Percentiles rank a stretch among this genome's conserved stretches.
Evolutionary conservation across 92 coral and sea anemone species (phyloP).

Genomic region (Muricea muricata): DNA sequence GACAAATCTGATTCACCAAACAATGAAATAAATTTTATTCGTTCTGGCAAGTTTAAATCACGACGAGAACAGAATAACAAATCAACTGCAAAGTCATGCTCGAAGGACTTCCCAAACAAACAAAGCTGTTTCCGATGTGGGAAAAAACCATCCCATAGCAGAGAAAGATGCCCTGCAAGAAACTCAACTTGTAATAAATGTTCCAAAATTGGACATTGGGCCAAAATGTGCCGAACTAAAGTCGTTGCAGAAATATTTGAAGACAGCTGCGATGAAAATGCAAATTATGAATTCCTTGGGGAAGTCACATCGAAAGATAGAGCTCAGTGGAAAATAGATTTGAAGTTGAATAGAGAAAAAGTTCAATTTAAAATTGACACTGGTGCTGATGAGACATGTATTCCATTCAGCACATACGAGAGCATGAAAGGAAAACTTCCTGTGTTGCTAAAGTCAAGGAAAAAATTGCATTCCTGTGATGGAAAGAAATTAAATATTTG

Average conservation of each 20-base stretch:
- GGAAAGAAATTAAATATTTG: constrained; percentile 4
- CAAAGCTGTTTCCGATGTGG: neutral
- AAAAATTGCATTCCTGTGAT: constrained; percentile 16
- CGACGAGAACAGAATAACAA: neutral
- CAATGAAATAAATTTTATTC: neutral
- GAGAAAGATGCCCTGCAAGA: constrained; percentile 4
- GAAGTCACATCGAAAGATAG: neutral
- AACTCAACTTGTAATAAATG: constrained; percentile 34
- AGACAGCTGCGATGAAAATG: neutral
- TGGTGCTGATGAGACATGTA: constrained; percentile 32
- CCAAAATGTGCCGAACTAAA: constrained; percentile 40
- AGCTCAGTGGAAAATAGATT: neutral
- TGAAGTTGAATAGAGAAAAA: neutral
- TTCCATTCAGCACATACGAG: neutral
- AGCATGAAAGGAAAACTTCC: neutral
- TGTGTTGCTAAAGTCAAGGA: neutral
- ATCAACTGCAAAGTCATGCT: neutral
- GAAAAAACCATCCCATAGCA: constrained; percentile 8
- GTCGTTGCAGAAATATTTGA: constrained; percentile 8
- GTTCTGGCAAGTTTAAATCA: neutral
- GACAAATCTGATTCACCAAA: neutral
- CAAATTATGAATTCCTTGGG: neutral
- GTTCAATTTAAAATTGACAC: constrained; percentile 30
- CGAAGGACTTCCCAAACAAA: neutral
- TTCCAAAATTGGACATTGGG: constrained; percentile 45